Evolutionary conservation across 2,888 invertebrate species (phyloP).

Genomic region (Linyphia triangularis): DNA sequence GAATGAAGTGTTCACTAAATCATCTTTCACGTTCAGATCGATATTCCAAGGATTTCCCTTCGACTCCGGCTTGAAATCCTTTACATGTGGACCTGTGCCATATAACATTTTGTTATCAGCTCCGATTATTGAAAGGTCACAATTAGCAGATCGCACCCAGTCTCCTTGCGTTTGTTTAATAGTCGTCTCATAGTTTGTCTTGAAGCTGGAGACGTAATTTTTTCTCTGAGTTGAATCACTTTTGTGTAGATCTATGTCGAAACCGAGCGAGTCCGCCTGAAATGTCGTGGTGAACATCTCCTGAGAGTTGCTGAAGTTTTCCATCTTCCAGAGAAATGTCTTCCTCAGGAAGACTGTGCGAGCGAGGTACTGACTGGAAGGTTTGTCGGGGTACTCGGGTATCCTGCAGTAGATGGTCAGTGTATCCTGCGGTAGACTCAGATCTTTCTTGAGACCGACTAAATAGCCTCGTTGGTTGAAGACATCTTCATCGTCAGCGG

Average conservation of each 20-base stretch:
- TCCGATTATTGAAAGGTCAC: too few species aligned
- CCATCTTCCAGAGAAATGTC: background rate
- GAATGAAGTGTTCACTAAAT: background rate
- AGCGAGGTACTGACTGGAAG: background rate
- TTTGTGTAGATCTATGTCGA: background rate
- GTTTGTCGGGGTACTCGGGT: background rate
- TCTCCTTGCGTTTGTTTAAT: too few species aligned
- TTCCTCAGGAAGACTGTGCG: background rate
- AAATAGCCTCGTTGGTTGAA: background rate
- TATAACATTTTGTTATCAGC: too few species aligned
- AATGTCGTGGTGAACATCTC: background rate
- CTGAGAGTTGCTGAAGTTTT: background rate
- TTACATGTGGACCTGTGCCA: too few species aligned
- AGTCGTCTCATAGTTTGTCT: too few species aligned
- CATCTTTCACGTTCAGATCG: too few species aligned
- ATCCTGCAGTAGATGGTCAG: background rate
- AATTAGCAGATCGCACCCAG: background rate
- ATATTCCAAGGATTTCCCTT: too few species aligned
- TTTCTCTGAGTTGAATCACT: background rate
- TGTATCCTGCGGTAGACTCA: background rate
- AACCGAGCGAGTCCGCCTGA: background rate
- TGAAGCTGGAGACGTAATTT: background rate
- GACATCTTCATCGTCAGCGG: background rate
- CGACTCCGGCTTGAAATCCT: too few species aligned
- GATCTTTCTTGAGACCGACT: background rate